These are phyloP conservation scores for Felis chaus DNA, from an alignment of 2,113 vertebrate species.

Conservation along the genomic window DNA sequence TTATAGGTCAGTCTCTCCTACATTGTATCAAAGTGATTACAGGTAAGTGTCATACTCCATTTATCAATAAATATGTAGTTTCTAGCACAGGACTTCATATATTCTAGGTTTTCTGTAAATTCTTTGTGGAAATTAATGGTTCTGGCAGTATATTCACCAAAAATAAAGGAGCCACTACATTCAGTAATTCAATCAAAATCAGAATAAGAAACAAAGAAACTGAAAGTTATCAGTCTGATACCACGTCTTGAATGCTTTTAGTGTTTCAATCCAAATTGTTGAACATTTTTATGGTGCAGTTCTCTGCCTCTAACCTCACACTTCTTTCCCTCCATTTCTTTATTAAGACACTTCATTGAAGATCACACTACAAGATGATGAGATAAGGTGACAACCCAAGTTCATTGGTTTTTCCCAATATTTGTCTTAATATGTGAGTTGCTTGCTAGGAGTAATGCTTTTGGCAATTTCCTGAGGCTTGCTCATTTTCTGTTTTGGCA, in stretches of 20 bases:
- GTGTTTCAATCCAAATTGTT: not conserved
- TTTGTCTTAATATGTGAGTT: not conserved
- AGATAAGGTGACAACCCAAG: not conserved
- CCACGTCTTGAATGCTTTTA: not conserved
- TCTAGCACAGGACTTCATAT: not conserved
- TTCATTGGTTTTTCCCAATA: not conserved
- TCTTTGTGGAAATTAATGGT: not conserved
- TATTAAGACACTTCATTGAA: not conserved
- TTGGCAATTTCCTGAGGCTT: not conserved
- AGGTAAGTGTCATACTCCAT: not conserved
- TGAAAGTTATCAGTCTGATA: not conserved
- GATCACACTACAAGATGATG: not conserved
- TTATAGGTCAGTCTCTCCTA: not conserved
- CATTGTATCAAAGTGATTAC: not conserved
- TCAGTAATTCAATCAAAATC: slow-evolving; percentile 23
- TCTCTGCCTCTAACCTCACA: not conserved
- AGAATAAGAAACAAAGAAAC: not conserved
- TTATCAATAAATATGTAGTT: not conserved
- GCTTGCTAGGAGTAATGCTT: not conserved
- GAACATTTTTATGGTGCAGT: not conserved
- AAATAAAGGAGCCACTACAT: not conserved
- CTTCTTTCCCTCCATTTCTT: not conserved
- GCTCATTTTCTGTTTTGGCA: not conserved
- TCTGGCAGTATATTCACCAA: not conserved
- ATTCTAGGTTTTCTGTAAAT: not conserved